Conservation (phyloP, 2,113 vertebrate species). For the Colinus virginianus region DNA sequence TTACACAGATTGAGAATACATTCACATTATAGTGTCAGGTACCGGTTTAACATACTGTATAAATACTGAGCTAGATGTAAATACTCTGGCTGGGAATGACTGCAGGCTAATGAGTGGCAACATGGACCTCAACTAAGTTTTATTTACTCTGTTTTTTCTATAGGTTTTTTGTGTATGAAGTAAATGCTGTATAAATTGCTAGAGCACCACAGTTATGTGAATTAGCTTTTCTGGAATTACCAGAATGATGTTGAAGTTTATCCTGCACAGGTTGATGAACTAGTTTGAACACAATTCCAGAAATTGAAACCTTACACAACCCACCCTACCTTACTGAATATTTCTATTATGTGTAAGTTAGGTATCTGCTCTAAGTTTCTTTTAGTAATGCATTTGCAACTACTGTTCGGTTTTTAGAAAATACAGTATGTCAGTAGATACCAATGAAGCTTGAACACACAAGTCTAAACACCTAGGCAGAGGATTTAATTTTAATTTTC, state of each 20-base stretch:
- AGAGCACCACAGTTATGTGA: background rate
- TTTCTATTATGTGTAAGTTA: background rate
- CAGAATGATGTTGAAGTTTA: background rate
- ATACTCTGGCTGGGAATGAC: background rate
- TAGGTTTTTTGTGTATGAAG: background rate
- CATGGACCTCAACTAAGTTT: background rate
- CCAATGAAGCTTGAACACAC: background rate
- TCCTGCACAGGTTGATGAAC: background rate
- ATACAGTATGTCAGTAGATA: background rate
- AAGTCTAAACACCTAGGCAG: background rate
- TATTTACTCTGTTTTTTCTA: background rate
- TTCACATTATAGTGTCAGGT: background rate
- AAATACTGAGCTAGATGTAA: background rate
- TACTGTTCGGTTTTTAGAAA: background rate
- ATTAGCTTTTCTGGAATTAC: background rate
- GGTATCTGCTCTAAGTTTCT: background rate
- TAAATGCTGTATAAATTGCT: background rate
- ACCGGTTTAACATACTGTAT: background rate
- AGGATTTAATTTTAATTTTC: background rate
- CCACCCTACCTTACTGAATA: background rate
- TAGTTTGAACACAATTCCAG: background rate
- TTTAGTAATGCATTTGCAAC: rapidly evolving
- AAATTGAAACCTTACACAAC: background rate
- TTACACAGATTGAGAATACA: background rate
- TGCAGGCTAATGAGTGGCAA: background rate